Base-by-base conservation (phyloP, 2,113 vertebrate genomes). In the Lamprologus tigripictilis region DNA sequence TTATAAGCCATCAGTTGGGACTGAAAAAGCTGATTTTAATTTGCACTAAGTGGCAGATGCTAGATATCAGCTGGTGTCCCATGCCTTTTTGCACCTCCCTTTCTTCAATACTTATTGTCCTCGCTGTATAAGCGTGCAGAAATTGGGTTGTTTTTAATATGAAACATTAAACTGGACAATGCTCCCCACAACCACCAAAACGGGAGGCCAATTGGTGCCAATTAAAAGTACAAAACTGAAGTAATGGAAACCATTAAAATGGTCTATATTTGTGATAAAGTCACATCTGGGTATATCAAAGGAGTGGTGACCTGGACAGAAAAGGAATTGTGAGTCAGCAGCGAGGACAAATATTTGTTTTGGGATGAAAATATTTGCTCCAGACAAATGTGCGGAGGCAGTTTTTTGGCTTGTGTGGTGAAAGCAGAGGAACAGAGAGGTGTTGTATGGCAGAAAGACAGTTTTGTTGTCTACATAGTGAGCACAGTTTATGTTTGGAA, bases 361-460 rank as follows among this genome's bases (percentile, higher is more conserved):
- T 84, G 78, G 81, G 71, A 76, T 86, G 40, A 86, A 92, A 90
- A 85, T 90, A 88, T 95, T 93, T 91, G 86, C 89, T 80, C 45
- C n/a, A 55, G 79, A 80, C 84, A 87, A 91, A 83, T 21, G 76
- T 85, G 85, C 9, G 68, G 80, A 61, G 88, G 89, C 53, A 19
- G 86, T 11, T 84, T 83, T 76, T 68, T 82, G 89, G 90, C 81
- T 76, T 42, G 16, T 6, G 84, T 31, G 84, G 81, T 26, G 81
- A 21, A 51, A 63, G 31, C 55, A 28, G 86, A 47, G 84, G 82
- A 80, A 90, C 90, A 92, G 84, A 58, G 76, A 58, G 53, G 61
- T 78, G 73, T 5, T 90, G 89, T 81, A 81, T 42, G 58, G 61
- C 53, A 81, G 85, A 84, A 21, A 63, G 42, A 55, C 47, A 76